Evolutionary conservation across 2,888 invertebrate genomes (phyloP).

Genomic region (Abscondita cerata): DNA sequence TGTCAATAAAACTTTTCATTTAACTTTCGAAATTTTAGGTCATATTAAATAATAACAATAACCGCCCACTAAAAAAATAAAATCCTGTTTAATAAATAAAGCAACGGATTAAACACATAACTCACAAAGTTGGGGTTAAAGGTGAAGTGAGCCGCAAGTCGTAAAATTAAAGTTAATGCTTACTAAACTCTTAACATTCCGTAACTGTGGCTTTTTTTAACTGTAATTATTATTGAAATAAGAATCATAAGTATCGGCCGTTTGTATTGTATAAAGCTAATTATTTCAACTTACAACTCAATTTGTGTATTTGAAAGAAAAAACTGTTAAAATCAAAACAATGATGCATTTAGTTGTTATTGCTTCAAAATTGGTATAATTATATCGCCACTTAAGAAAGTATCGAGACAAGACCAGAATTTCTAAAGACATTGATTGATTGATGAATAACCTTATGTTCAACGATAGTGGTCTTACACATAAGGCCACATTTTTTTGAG

Average conservation of each 20-base stretch:
- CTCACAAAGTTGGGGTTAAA: constrained; percentile 33
- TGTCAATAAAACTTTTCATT: too few species aligned
- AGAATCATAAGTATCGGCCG: too few species aligned
- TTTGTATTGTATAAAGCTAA: too few species aligned
- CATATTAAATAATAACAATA: constrained; percentile 32
- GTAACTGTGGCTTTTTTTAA: constrained; percentile 24
- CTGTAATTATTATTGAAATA: constrained; percentile 3
- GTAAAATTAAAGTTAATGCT: constrained; percentile 31
- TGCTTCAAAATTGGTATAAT: too few species aligned
- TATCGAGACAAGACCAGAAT: neutral
- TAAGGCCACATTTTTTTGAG: too few species aligned
- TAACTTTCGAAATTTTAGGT: constrained; percentile 29
- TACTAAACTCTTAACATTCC: constrained; percentile 24
- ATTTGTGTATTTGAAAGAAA: too few species aligned
- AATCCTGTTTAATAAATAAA: constrained; percentile 31
- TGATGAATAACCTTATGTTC: constrained; percentile 3
- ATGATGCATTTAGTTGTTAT: too few species aligned
- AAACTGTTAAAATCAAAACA: too few species aligned
- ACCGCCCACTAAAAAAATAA: constrained; percentile 27
- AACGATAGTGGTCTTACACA: neutral
- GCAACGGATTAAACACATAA: constrained; percentile 34
- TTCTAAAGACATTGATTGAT: constrained; percentile 9
- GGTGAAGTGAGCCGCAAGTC: constrained; percentile 35
- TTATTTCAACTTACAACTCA: too few species aligned
- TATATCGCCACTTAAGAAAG: neutral